A percentile compares a stretch with the other conserved stretches of the same genome.
These are phyloP conservation scores for Zaprionus taronus DNA, from an alignment of 1,140 invertebrate species.

Conservation along the genomic window DNA sequence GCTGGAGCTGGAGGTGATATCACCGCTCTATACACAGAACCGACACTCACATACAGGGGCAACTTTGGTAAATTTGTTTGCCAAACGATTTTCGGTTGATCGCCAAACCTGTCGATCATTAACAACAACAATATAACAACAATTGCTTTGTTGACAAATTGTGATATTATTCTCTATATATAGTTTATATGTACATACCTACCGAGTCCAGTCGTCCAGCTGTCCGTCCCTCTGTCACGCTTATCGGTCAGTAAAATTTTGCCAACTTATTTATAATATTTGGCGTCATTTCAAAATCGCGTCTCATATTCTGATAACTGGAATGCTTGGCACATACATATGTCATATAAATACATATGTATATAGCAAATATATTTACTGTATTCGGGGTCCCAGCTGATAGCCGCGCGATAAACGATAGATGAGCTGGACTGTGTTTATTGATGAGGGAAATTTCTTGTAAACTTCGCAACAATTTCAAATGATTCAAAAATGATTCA, in stretches of 20 bases:
- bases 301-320: slow-evolving; percentile 25
- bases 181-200: not conserved
- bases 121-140: slow-evolving; percentile 5
- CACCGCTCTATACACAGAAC: slow-evolving; percentile 44
- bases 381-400: slow-evolving; percentile 14
- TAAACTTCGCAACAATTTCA: not conserved
- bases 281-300: slow-evolving; percentile 25
- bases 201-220: not conserved
- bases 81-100: slow-evolving; percentile 51
- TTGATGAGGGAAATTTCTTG: slow-evolving; percentile 4
- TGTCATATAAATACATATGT: not conserved
- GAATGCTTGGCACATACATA: not conserved
- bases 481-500: slow-evolving; percentile 13
- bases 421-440: slow-evolving; percentile 13
- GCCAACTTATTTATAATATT: slow-evolving; percentile 30
- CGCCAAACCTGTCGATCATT: slow-evolving; percentile 36
- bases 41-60: not conserved
- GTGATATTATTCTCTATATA: slow-evolving; percentile 1
- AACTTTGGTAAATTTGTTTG: slow-evolving; percentile 57
- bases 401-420: slow-evolving; percentile 21
- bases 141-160: slow-evolving; percentile 18
- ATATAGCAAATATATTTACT: not conserved
- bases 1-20: slow-evolving; percentile 62
- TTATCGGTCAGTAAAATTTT: slow-evolving; percentile 36
- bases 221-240: slow-evolving; percentile 11